Percentiles rank a stretch among this genome's conserved stretches.
These are phyloP conservation scores for Saxidomus purpurata DNA, from an alignment of 1,140 invertebrate species.

Conservation along the genomic window DNA sequence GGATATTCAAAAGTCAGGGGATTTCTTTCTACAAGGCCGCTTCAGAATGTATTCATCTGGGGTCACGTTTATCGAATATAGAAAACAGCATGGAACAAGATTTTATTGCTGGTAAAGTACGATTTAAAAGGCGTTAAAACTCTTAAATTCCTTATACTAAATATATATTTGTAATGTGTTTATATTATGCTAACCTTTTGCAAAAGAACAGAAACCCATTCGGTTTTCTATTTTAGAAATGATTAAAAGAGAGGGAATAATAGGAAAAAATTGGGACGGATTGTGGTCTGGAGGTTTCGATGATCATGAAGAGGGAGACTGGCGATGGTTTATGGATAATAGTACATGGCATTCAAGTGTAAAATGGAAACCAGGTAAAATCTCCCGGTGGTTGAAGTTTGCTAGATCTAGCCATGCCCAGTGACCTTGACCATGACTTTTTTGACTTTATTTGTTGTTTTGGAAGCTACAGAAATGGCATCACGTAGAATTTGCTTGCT, in stretches of 20 bases:
- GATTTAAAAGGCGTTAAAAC: too few relatives aligned
- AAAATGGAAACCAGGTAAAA: neutral
- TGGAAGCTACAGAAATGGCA: too few relatives aligned
- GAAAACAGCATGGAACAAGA: neutral
- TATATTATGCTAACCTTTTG: too few relatives aligned
- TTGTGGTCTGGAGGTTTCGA: neutral
- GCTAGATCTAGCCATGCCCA: too few relatives aligned
- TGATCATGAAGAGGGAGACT: neutral
- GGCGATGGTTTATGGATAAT: slow-evolving; percentile 20
- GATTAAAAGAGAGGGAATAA: neutral
- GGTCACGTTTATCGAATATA: neutral
- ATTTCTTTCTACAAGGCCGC: neutral
- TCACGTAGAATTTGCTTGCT: too few relatives aligned
- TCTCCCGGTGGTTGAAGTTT: neutral
- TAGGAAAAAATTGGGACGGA: neutral
- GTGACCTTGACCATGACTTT: too few relatives aligned
- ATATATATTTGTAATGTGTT: too few relatives aligned
- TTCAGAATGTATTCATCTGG: neutral
- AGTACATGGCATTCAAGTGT: neutral
- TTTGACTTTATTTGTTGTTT: too few relatives aligned
- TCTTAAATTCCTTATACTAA: too few relatives aligned
- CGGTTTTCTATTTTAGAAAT: too few relatives aligned
- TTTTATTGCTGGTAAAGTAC: neutral
- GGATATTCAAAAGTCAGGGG: neutral
- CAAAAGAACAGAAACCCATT: too few relatives aligned